Base-by-base conservation (phyloP, 2,113 vertebrate genomes). In the Sorex araneus region DNA sequence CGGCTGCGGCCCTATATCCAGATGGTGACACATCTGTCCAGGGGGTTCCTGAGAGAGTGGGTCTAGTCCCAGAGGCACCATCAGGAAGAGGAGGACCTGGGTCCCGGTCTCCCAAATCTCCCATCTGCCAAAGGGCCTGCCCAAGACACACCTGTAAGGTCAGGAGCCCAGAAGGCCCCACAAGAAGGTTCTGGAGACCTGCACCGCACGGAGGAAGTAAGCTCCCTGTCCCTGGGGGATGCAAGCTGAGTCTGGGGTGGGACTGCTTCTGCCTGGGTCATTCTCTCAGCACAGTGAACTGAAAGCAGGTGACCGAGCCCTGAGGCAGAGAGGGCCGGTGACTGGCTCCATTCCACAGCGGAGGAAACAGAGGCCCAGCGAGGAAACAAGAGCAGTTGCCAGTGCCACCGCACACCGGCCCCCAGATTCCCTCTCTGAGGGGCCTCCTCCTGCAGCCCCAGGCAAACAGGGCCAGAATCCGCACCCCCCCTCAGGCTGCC, bases 321-420 rank as follows among this genome's bases (percentile, higher is more conserved):
- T 28, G 36, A 74, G 45, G 74, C 36, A 84, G 57, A 67, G 6
- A 45, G 16, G 23, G 36, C 54, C 75, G 27, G 50, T 30, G 30
- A 80, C 30, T 32, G 57, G 73, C 16, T 8, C 63, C 76, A 80
- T 16, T 79, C 25, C 63, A n/a, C 69, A 83, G 66, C 47, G 23
- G 69, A 82, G 57, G 10, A 86, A 92, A 86, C 23, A 34, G 74
- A 87, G 89, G 45, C 40, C 66, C 71, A 75, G 75, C 45, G 23
- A 88, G 28, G 71, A 23, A 76, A 60, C 10, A 27, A 3, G 23
- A 73, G 30, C 60, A 82, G 27, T 7, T 10, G 50, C 57, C 43
- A 32, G 34, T 70, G 60, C 23, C 16, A 66, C 0, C 36, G 82
- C 74, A 54, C 0, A 8, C 40, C 81, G 74, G 67, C 43, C 64